Base-by-base conservation (phyloP, 2,888 invertebrate genomes). In the Helicoverpa assulta region DNA sequence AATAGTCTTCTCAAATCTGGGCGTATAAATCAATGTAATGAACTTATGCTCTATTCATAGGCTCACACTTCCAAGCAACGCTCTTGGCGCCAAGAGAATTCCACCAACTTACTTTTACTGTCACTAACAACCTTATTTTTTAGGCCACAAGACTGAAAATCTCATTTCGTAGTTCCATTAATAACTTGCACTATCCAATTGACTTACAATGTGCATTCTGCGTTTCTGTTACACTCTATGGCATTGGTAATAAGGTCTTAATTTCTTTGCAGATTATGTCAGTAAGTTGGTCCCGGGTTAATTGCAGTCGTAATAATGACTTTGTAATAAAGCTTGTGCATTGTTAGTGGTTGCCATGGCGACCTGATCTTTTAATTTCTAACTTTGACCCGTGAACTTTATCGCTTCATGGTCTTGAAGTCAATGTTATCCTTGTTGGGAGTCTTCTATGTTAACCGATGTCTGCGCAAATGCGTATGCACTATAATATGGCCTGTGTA, bases 271-370 rank as follows among this genome's bases (percentile, higher is more conserved):
- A 47, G 52, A 19, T n/a, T 21, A 37, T 37, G 18, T 53, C 37
- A 43, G 18, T 69, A 37, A n/a, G 12, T 19, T 76, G 53, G 75
- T 77, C 70, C 60, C 68, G 50, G 70, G 70, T 85, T 90, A 91
- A 90, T 90, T 89, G 86, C 88, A 86, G 81, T 83, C 67, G 78
- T 77, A 79, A 84, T 90, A 88, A 88, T 86, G 86, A 83, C 80
- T 81, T 72, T 78, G 84, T 85, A 80, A 85, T 91, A 89, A 90
- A 89, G 83, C 87, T 70, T 82, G 86, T 81, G 88, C 83, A 88
- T 89, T 90, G 87, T 88, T 88, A 83, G 78, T 68, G 82, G 90
- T 90, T 87, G 82, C 88, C 68, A 89, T 90, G 86, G 87, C 72
- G 82, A 89, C 87, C 50, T 70, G 57, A 57, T 58, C 50, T 67